These are phyloP conservation scores for Rapana venosa DNA, from an alignment of 2,888 invertebrate genomes.

Conservation along the genomic window DNA sequence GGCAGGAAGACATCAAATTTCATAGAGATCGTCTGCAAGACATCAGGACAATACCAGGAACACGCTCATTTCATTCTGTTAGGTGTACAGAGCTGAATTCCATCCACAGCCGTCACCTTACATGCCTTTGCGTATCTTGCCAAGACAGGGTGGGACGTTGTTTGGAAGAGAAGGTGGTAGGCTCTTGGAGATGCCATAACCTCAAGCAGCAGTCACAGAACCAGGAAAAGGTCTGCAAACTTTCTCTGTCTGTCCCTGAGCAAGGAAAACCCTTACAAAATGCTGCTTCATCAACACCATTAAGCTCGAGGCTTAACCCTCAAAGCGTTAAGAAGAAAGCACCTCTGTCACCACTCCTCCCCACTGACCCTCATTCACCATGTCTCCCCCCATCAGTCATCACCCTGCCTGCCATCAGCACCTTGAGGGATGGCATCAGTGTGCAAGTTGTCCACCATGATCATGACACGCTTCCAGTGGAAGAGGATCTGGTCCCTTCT, in stretches of 20 bases:
- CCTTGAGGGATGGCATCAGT: background rate
- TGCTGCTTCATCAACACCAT: too few species aligned
- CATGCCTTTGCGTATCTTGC: background rate
- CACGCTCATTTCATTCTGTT: background rate
- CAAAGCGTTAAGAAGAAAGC: too few species aligned
- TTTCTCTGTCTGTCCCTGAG: background rate
- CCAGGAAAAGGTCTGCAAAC: background rate
- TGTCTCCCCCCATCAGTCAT: background rate
- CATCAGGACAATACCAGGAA: background rate
- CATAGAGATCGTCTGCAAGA: background rate
- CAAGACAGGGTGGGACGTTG: background rate
- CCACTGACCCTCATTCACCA: background rate
- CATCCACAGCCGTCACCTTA: background rate
- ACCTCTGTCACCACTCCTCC: background rate
- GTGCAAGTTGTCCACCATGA: too few species aligned
- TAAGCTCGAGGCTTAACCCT: too few species aligned
- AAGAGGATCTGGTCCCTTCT: slow-evolving; percentile 14
- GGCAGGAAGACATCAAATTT: background rate
- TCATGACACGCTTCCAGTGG: background rate
- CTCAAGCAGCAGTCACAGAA: background rate
- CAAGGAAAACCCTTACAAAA: too few species aligned
- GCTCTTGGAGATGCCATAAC: background rate
- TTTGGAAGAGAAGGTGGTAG: background rate
- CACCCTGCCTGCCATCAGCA: background rate
- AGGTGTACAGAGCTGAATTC: background rate